Percentiles rank a stretch among this genome's conserved stretches.
phyloP scores from a whole-genome alignment of 2,888 invertebrate genomes.

The Pammene fasciana region DNA sequence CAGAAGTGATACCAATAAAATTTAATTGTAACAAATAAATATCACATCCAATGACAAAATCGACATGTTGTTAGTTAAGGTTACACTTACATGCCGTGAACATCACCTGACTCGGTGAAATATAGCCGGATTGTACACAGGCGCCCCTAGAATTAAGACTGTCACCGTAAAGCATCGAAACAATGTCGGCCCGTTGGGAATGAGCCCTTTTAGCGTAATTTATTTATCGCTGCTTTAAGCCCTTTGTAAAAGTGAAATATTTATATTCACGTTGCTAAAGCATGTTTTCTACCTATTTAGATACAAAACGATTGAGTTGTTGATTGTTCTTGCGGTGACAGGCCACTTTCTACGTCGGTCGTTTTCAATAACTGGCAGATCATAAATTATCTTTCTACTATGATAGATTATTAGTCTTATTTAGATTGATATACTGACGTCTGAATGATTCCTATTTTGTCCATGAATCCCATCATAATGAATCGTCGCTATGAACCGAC shows the following conservation, averaged over 20 bases:
- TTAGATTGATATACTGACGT: not conserved
- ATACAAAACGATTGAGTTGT: constrained; percentile 8
- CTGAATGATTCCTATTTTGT: not conserved
- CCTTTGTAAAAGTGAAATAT: constrained; percentile 31
- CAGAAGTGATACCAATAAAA: too few species aligned
- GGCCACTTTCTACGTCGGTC: constrained; percentile 10
- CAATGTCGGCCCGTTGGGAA: constrained; percentile 36
- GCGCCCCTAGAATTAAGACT: constrained; percentile 37
- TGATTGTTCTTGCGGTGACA: constrained; percentile 17
- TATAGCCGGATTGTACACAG: constrained; percentile 26
- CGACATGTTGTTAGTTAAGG: constrained; percentile 9
- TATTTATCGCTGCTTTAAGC: constrained; percentile 39
- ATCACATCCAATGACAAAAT: not conserved
- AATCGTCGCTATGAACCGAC: too few species aligned
- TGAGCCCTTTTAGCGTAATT: constrained; percentile 38
- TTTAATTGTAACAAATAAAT: too few species aligned
- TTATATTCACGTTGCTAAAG: constrained; percentile 8
- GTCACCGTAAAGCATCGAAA: constrained; percentile 41
- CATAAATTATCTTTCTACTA: not conserved
- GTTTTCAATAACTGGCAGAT: not conserved
- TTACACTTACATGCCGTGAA: constrained; percentile 4
- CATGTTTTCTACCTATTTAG: constrained; percentile 4
- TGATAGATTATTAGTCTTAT: not conserved
- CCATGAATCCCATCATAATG: not conserved
- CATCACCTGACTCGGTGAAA: constrained; percentile 20